These are phyloP conservation scores for Lepetodrilus schrolli DNA, from an alignment of 2,888 invertebrate genomes.

Conservation along the genomic window DNA sequence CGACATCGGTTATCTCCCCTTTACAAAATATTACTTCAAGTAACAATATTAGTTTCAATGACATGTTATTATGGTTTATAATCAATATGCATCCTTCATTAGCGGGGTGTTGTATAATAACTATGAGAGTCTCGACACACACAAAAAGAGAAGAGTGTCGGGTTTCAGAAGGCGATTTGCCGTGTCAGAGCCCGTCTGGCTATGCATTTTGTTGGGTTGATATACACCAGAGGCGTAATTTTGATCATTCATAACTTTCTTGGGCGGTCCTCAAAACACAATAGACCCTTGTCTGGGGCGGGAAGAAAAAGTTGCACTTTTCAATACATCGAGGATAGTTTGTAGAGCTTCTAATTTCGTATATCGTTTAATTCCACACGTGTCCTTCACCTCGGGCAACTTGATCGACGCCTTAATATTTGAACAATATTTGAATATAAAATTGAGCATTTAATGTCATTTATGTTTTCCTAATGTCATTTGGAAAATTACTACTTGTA, in stretches of 20 bases:
- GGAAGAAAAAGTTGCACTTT: not conserved
- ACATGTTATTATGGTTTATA: not conserved
- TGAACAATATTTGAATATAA: not conserved
- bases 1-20: not conserved
- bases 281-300: not conserved
- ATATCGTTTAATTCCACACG: not conserved
- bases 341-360: not conserved
- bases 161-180: not conserved
- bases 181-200: not conserved
- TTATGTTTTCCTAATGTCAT: not conserved
- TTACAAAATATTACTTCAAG: not conserved
- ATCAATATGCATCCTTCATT: not conserved
- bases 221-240: not conserved
- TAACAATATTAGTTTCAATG: not conserved
- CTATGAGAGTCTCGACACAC: not conserved
- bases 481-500: not conserved
- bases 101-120: conserved; percentile 4
- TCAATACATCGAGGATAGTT: not conserved
- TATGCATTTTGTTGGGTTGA: not conserved
- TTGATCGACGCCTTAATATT: not conserved
- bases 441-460: not conserved
- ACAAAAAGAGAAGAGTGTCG: conserved; percentile 17
- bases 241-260: not conserved
- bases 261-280: not conserved
- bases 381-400: not conserved